A percentile compares a stretch with the other conserved stretches of the same genome.
Evolutionary conservation across 2,113 vertebrate genomes (phyloP).

Genomic region (Catharus minimus): DNA sequence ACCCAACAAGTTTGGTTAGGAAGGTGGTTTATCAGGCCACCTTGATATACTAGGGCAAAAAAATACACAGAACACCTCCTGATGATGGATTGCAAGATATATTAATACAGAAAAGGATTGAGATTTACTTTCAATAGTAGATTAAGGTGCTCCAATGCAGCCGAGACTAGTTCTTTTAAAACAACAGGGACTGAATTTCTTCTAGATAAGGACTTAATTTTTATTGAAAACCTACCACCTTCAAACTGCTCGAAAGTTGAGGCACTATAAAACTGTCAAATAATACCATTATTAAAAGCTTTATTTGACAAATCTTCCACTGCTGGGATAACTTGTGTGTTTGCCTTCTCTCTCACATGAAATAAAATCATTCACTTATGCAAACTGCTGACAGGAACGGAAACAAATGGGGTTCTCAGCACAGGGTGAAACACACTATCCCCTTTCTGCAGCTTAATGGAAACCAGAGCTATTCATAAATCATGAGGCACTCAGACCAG

Average conservation of each 20-base stretch:
- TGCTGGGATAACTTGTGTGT: slow-evolving; percentile 73
- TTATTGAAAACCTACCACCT: slow-evolving; percentile 82
- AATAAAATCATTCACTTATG: slow-evolving; percentile 81
- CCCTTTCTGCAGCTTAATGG: slow-evolving; percentile 67
- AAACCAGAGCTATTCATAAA: slow-evolving; percentile 62
- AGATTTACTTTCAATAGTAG: slow-evolving; percentile 79
- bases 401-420: slow-evolving; percentile 76
- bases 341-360: slow-evolving; percentile 71
- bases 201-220: slow-evolving; percentile 81
- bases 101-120: slow-evolving; percentile 83
- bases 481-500: slow-evolving; percentile 14
- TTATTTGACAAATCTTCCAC: slow-evolving; percentile 79
- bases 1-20: slow-evolving; percentile 80
- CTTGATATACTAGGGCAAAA: slow-evolving; percentile 75
- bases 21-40: slow-evolving; percentile 81
- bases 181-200: slow-evolving; percentile 75
- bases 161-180: slow-evolving; percentile 73
- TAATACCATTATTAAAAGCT: slow-evolving; percentile 80
- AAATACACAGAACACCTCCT: slow-evolving; percentile 70
- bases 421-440: slow-evolving; percentile 53
- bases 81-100: slow-evolving; percentile 81
- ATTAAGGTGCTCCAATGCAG: slow-evolving; percentile 76
- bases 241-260: slow-evolving; percentile 76
- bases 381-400: slow-evolving; percentile 77
- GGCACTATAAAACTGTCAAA: slow-evolving; percentile 80